phyloP scores from a whole-genome alignment of 2,113 vertebrate species.

The Syngnathus floridae region DNA sequence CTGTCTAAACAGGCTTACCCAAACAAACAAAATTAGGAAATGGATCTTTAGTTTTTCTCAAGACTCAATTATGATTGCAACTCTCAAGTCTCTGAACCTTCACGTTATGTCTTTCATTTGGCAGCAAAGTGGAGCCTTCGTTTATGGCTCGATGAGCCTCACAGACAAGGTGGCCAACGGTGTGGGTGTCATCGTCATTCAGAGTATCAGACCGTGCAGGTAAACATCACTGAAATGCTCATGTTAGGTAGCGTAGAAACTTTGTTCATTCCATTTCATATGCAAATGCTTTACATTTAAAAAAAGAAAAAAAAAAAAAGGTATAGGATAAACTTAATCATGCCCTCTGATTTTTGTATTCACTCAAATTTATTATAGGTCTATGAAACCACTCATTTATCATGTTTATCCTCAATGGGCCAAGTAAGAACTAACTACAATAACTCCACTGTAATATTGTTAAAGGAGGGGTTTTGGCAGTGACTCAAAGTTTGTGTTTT shows the following conservation, averaged over 20 bases:
- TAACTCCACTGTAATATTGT: neutral
- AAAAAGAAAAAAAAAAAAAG: neutral
- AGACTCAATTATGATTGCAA: neutral
- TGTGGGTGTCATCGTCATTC: slow-evolving; percentile 76
- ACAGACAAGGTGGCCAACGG: slow-evolving; percentile 85
- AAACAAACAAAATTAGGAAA: neutral
- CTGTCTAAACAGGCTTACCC: neutral
- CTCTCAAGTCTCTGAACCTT: neutral
- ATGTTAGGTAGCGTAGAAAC: neutral
- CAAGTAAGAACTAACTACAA: neutral
- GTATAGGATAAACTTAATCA: neutral
- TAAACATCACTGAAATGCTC: slow-evolving; percentile 54
- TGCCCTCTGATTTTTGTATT: no score
- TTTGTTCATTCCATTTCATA: neutral
- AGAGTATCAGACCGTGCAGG: slow-evolving; percentile 78
- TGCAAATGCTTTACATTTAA: neutral
- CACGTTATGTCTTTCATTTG: slow-evolving; percentile 10
- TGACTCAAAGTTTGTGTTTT: neutral
- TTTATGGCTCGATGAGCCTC: slow-evolving; percentile 87
- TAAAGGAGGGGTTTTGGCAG: neutral
- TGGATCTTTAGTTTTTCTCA: neutral
- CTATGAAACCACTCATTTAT: no score
- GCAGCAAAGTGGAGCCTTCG: slow-evolving; percentile 82
- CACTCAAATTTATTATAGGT: no score
- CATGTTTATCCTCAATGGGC: no score